phyloP scores from a whole-genome alignment of 2,113 vertebrate species.

The Scomber scombrus region DNA sequence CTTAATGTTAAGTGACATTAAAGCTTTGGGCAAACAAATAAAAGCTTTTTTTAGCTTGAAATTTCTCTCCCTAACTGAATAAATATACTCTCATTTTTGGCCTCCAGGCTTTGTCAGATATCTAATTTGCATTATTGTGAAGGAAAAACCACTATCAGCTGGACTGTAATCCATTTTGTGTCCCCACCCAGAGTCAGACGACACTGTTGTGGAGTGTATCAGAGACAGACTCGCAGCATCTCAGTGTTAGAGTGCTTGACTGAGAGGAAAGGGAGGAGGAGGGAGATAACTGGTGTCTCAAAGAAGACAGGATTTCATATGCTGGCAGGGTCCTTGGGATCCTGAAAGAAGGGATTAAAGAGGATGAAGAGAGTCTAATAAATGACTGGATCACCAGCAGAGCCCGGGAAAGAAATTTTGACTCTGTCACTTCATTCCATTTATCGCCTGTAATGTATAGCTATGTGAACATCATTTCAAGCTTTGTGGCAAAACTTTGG shows the following conservation, averaged over 20 bases:
- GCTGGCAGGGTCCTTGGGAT: constrained; percentile 32
- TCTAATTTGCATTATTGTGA: not conserved
- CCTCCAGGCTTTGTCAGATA: not conserved
- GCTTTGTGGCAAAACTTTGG: not conserved
- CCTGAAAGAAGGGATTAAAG: constrained; percentile 71
- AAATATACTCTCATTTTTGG: not conserved
- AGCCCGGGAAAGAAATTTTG: constrained; percentile 50
- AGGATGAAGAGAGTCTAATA: constrained; percentile 46
- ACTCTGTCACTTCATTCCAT: constrained; percentile 10
- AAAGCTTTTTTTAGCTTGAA: too few species aligned
- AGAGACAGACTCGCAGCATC: not conserved
- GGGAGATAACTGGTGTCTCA: constrained; percentile 9
- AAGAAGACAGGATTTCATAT: constrained; percentile 41
- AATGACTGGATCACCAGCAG: too few species aligned
- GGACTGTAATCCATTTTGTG: not conserved
- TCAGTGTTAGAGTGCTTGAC: not conserved
- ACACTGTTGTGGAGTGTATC: not conserved
- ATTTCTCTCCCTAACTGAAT: not conserved
- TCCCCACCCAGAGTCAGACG: not conserved
- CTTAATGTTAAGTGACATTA: too few species aligned
- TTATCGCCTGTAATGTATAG: not conserved
- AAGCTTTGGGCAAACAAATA: too few species aligned
- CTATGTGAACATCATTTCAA: not conserved
- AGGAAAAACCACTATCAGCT: not conserved
- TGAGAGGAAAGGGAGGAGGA: constrained; percentile 9